phyloP scores from a whole-genome alignment of 2,888 invertebrate species.

The Aphidius colemani region DNA sequence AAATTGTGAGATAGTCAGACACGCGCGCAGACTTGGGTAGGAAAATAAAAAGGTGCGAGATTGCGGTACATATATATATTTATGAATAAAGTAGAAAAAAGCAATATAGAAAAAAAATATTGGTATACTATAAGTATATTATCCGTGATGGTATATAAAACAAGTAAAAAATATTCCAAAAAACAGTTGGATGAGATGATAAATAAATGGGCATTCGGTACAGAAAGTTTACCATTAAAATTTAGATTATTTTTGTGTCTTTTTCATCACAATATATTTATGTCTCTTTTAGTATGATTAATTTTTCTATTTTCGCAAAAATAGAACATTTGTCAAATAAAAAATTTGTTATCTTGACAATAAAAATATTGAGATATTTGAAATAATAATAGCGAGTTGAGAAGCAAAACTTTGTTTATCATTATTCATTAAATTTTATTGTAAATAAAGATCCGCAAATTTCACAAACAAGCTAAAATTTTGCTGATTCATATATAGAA shows the following conservation, averaged over 20 bases:
- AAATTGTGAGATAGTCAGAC: not conserved
- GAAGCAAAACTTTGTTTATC: too few relatives aligned
- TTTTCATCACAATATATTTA: conserved; percentile 12
- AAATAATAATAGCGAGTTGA: too few relatives aligned
- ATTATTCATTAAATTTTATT: too few relatives aligned
- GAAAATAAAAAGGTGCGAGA: conserved; percentile 24
- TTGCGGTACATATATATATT: not conserved
- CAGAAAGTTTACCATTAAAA: not conserved
- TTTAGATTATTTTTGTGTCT: conserved; percentile 22
- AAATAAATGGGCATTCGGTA: conserved; percentile 24
- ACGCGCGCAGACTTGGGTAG: conserved; percentile 7
- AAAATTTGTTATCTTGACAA: too few relatives aligned
- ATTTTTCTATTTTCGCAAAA: too few relatives aligned
- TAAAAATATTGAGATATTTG: too few relatives aligned
- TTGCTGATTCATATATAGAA: too few relatives aligned
- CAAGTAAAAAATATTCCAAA: conserved; percentile 27
- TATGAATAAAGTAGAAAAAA: conserved; percentile 1
- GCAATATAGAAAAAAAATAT: conserved; percentile 27
- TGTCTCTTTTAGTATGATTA: too few relatives aligned
- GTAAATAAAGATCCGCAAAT: too few relatives aligned
- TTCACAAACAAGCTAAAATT: too few relatives aligned
- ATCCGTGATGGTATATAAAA: conserved; percentile 5
- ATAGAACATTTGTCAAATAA: too few relatives aligned
- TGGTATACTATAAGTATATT: conserved; percentile 19
- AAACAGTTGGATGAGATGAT: conserved; percentile 7